Base-by-base conservation (phyloP, 2,888 invertebrate species). In the Lepidochrysops patricia region DNA sequence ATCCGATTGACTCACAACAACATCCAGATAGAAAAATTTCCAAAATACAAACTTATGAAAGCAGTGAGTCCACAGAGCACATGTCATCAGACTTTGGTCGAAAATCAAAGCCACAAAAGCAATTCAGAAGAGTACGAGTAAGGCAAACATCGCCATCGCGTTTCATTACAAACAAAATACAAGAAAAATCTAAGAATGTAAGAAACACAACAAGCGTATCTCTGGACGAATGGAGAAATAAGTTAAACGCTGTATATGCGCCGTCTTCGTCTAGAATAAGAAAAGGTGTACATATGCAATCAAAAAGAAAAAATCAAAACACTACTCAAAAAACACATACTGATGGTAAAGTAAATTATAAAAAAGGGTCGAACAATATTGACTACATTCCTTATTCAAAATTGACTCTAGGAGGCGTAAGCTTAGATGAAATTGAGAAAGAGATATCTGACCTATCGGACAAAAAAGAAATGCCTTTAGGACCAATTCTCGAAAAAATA, bases 351-450 rank as follows among this genome's bases (percentile, higher is more conserved):
- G 60, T 61, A 49, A 63, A 61, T 57, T 32, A 35, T 35, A 62
- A 57, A 9, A 64, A 61, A 27, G 25, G 60, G 1, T 66, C 78
- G 23, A 84, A 84, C 64, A 84, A 82, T 62, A 63, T 72, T 12
- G 82, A 85, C 57, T 90, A 90, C 66, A 86, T 90, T 68, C 90
- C 90, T 1, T 90, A 90, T 71, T 79, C 87, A 9, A 76, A 85
- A 68, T 71, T 90, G 62, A 90, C 89, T 13, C 64, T 90, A 64
- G 90, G 90, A 19, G 90, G 89, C 56, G 83, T 78, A 7, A 77
- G 70, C 66, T 78, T 79, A 1, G 82, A 83, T 67, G 88, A 89
- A 59, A 79, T 89, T 61, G 87, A 89, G 71, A 80, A 69, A 67
- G 86, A 88, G 78, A 73, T 87, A 71, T 73, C 74, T 9, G 67